phyloP scores from a whole-genome alignment of 2,113 vertebrate genomes.

The Phodopus roborovskii region DNA sequence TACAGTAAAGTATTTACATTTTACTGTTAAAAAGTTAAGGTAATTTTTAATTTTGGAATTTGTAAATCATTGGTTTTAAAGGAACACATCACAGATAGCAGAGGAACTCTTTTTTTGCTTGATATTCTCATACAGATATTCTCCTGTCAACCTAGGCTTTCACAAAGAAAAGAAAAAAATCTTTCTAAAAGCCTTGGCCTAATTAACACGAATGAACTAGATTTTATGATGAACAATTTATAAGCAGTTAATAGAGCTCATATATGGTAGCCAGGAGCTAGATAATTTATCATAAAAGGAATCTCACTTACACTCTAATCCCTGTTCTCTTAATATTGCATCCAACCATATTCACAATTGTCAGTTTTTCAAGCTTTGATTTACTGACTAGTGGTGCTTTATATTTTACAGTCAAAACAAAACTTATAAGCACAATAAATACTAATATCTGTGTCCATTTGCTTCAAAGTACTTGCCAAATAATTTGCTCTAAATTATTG shows the following conservation, averaged over 20 bases:
- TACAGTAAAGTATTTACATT: conserved; percentile 57
- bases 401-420: conserved; percentile 79
- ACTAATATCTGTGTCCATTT: conserved; percentile 72
- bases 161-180: conserved; percentile 76
- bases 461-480: conserved; percentile 66
- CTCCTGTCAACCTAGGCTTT: conserved; percentile 76
- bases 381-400: conserved; percentile 79
- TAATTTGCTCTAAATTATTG: conserved; percentile 63
- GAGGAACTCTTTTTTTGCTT: conserved; percentile 49
- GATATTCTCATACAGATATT: conserved; percentile 69
- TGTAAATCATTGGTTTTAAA: conserved; percentile 70
- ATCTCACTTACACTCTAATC: conserved; percentile 84
- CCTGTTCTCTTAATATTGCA: conserved; percentile 81
- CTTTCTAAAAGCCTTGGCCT: conserved; percentile 85
- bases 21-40: conserved; percentile 38
- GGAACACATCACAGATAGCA: conserved; percentile 64
- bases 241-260: conserved; percentile 87
- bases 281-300: conserved; percentile 88
- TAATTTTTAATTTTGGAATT: conserved; percentile 66
- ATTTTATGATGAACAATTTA: conserved; percentile 89
- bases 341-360: conserved; percentile 83
- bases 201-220: conserved; percentile 88
- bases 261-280: conserved; percentile 87
- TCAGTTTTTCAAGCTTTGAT: conserved; percentile 84
- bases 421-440: conserved; percentile 77